Base-by-base conservation (phyloP, 2,113 vertebrate genomes). In the Alexandromys fortis region DNA sequence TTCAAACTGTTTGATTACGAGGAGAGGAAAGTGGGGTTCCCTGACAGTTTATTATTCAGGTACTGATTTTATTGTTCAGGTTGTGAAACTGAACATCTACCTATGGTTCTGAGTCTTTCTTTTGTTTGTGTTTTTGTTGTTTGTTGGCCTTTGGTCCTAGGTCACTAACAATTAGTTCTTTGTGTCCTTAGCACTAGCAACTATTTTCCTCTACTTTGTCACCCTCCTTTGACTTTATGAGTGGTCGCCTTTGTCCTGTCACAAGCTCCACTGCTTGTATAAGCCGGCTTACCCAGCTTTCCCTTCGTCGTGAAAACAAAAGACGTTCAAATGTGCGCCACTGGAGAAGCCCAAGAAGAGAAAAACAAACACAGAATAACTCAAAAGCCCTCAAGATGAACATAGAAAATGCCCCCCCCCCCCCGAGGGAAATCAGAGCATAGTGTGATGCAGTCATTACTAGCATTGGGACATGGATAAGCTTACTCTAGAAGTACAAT, bases 21-120 rank as follows among this genome's bases (percentile, higher is more conserved):
- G 52, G 22, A 70, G n/a, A 70, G 33, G 5, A 45, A 65, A 78
- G 75, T 88, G 17, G 3, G 76, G 38, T 3, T 89, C n/a, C 7
- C 67, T 45, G 1, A 42, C 85, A 38, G 22, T 91, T 81, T 81
- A 73, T 86, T 89, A 38, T 92, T n/a, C 42, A 63, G n/a, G n/a
- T 67, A 89, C 17, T 87, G 30, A 70, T 79, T 79, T 49, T 47
- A 88, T 67, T 87, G 83, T 68, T 79, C 6, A 16, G 49, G 86
- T 76, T 91, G 33, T 83, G 86, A 92, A 90, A 94, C 12, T 82
- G 47, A 68, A 19, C 65, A 79, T 81, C 65, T 77, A 79, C 70
- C 45, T 38, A 78, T 87, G 38, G 26, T 83, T 86, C 13, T 72
- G 76, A 30, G 17, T n/a, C 3, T 91, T 81, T 81, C 33, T 61